Evolutionary conservation across 1,140 invertebrate genomes (phyloP), one percentile per base, ranked within the genome.

Genomic region (Drosophila watanabei): DNA sequence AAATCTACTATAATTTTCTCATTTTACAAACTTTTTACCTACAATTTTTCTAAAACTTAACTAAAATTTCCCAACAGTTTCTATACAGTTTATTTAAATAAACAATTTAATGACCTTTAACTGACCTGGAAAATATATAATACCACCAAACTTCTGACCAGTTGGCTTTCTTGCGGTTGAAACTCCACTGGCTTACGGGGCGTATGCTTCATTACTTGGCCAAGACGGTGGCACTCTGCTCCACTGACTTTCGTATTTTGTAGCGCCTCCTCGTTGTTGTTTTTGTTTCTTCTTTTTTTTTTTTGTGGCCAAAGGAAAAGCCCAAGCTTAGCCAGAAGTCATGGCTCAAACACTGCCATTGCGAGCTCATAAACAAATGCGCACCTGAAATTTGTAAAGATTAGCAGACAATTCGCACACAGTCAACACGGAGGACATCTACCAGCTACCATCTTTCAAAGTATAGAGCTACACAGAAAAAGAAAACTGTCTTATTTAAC

Each of bases 351-450:
- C 16, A 11, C 41, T 24, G 58, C 30, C 49, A 30, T 70, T 49
- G 51, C 49, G 52, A 62, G 73, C 58, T 68, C 72, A 80, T 84
- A 89, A 88, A 81, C 78, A 89, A 88, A 84, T 73, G 79, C 78
- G 79, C 86, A 85, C 85, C 85, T 84, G 75, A 79, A 88, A 89
- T 88, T 88, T 88, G 85, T 85, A 85, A 88, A 89, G 85, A 88
- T 88, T 88, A 88, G 85, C 85, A 88, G 78, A 89, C 85, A 88
- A 81, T 88, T 88, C 85, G 85, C 85, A 85, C 78, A 85, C 81
- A 80, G 80, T 88, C 71, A 88, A 88, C 84, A 71, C 16, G 39
- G 45, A 16, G 24, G 24, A 30, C 62, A 68, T 71, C 63, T 52
- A 54, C 60, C 56, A 59, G 56, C 66, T 72, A 45, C 33, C 39